Base-by-base conservation (phyloP, 30 jellyfish, hydroid and myxozoan genomes). In the Sanderia malayensis region DNA sequence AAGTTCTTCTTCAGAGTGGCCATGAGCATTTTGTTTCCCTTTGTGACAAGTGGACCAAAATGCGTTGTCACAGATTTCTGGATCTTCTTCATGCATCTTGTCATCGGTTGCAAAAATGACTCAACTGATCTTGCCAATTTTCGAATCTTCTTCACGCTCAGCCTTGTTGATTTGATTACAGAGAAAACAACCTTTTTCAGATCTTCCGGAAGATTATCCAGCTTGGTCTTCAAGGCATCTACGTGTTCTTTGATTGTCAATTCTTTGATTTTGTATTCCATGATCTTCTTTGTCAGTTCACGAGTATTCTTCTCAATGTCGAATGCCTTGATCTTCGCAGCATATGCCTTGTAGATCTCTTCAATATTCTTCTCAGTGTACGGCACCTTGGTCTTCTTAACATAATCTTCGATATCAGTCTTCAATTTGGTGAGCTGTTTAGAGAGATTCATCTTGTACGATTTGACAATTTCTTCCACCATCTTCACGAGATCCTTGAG, bases 11-110 rank as follows among this genome's bases (percentile, higher is more conserved):
- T 80, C 80, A 80, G 15, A 18, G 23, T 44, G 6, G 18, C 34
- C 29, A n/a, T 29, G 44, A 64, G 41, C 18, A 47, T 61, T 58
- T 71, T 72, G 29, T 41, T 52, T 19, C 85, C 84, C 31, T 73
- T 65, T 10, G 25, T 52, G 33, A 67, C 76, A 31, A 93, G 33
- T 7, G 99, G 99, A 25, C 94, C 95, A 70, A 83, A 93, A 22
- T 80, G 99, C 44, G 69, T 80, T 63, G 31, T 32, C 24, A 76
- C 55, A 0, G 96, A 73, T 17, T 46, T 34, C 23, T 59, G 33
- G 33, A 93, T 83, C 31, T 80, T 70, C 63, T 37, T 61, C 47
- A 74, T 9, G 82, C 87, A 86, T 25, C 74, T 60, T 2, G 82
- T 74, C 53, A 86, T 44, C 61, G 99, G 99, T 0, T 68, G 64